Evolutionary conservation across 64 coral and sea anemone genomes (phyloP).

Genomic region (Actinia equina): DNA sequence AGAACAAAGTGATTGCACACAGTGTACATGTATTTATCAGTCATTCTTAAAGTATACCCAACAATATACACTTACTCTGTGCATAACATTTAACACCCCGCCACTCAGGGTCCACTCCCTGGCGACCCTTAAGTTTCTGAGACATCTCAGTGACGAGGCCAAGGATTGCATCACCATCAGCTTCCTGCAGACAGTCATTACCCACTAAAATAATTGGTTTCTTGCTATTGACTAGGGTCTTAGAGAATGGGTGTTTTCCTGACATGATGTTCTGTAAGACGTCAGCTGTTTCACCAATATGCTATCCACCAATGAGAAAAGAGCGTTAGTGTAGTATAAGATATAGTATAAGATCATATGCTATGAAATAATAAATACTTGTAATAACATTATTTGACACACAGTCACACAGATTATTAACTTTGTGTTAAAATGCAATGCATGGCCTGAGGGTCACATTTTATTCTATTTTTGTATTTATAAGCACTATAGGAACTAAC

Average conservation of each 20-base stretch:
- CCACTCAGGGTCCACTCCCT: constrained; percentile 69
- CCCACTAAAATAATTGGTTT: constrained; percentile 78
- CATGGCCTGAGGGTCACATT: too few species aligned
- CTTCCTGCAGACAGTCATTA: constrained; percentile 73
- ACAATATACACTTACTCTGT: constrained; percentile 61
- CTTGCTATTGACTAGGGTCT: constrained; percentile 74
- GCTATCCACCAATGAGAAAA: constrained; percentile 46
- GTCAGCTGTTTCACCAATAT: constrained; percentile 74
- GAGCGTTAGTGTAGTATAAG: background rate
- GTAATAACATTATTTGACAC: too few species aligned
- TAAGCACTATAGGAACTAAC: too few species aligned
- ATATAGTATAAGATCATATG: too few species aligned
- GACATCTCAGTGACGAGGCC: constrained; percentile 72
- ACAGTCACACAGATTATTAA: too few species aligned
- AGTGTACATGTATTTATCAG: too few species aligned
- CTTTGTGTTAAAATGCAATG: too few species aligned
- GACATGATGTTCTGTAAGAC: constrained; percentile 63
- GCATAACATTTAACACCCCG: constrained; percentile 94
- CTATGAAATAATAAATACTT: too few species aligned
- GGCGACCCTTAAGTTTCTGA: constrained; percentile 62
- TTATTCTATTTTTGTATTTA: too few species aligned
- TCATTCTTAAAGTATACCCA: too few species aligned
- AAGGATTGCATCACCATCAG: constrained; percentile 65
- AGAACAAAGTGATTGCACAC: too few species aligned
- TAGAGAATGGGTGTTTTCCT: constrained; percentile 88